These are phyloP conservation scores for Andricus curvator DNA, from an alignment of 2,888 invertebrate genomes.

Conservation along the genomic window DNA sequence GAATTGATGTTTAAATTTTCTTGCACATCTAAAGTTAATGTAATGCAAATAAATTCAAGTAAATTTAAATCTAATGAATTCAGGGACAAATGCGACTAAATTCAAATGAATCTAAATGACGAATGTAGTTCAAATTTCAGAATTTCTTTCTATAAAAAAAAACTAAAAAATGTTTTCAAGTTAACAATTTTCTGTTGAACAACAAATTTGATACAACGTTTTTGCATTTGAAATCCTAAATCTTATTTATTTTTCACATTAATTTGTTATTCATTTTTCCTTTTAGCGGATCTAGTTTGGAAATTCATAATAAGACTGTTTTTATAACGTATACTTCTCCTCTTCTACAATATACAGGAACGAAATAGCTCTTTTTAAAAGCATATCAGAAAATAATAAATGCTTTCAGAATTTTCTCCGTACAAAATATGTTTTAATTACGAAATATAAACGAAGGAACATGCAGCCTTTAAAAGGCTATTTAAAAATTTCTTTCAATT, in stretches of 20 bases:
- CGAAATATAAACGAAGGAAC: not conserved
- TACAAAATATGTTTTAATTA: constrained; percentile 3
- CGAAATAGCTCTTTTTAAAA: not conserved
- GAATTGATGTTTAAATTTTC: too few species aligned
- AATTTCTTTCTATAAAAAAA: too few species aligned
- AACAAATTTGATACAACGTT: not conserved
- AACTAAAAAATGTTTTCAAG: too few species aligned
- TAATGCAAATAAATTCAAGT: too few species aligned
- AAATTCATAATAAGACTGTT: not conserved
- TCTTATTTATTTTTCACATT: not conserved
- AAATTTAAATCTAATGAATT: too few species aligned
- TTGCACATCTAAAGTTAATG: too few species aligned
- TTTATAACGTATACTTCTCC: not conserved
- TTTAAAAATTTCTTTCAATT: not conserved
- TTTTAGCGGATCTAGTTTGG: not conserved
- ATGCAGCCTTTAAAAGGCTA: not conserved
- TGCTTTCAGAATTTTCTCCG: not conserved
- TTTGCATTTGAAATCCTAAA: not conserved
- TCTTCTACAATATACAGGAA: not conserved
- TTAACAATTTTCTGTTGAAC: too few species aligned
- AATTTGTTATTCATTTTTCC: not conserved
- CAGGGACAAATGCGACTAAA: too few species aligned
- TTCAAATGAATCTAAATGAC: too few species aligned
- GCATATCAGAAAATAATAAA: not conserved
- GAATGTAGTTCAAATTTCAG: too few species aligned